Conservation (phyloP, 2,113 vertebrate genomes). For the Oreochromis tanganicae region DNA sequence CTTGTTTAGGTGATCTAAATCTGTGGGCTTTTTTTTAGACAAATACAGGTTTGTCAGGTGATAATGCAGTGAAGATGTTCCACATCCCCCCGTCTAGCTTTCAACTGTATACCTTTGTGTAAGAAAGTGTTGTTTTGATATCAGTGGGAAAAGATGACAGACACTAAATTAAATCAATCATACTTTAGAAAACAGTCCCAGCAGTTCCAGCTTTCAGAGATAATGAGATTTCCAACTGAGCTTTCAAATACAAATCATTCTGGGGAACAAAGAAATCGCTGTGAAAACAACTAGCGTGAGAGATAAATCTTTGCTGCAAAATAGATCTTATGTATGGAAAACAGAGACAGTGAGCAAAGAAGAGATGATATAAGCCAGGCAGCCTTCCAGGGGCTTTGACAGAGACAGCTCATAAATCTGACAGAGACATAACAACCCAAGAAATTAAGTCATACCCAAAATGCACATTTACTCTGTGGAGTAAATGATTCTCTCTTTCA, state of each 20-base stretch:
- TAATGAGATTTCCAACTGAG: not conserved
- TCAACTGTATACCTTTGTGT: not conserved
- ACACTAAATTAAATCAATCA: not conserved
- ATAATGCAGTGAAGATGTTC: not conserved
- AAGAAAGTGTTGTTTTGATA: not conserved
- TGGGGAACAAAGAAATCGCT: not conserved
- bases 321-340: conserved; percentile 3
- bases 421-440: conserved; percentile 17
- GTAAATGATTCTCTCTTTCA: not conserved
- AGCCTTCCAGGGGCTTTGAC: conserved; percentile 6
- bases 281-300: not conserved
- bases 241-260: not conserved
- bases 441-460: conserved; percentile 27
- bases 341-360: not conserved
- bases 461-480: not conserved
- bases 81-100: not conserved
- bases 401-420: conserved; percentile 42
- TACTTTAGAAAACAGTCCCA: not conserved
- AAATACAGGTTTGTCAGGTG: not conserved
- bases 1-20: not conserved
- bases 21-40: not conserved
- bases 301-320: not conserved
- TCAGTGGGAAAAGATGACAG: not conserved
- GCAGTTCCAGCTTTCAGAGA: not conserved
- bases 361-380: conserved; percentile 44